Evolutionary conservation across 2,888 invertebrate species (phyloP).

Genomic region (Drosophila lacicola): DNA sequence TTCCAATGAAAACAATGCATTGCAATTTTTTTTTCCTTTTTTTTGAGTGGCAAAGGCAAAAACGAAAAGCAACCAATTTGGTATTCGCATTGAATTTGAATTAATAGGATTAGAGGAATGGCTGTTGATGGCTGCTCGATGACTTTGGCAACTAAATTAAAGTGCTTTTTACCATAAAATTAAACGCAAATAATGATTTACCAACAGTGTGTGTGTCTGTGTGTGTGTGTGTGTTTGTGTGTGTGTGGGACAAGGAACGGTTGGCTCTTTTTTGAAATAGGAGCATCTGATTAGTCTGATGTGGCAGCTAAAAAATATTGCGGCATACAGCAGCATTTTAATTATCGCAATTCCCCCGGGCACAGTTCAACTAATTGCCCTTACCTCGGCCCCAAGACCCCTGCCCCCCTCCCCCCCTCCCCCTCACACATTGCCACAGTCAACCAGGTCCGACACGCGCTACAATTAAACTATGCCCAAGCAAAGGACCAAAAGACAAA

Average conservation of each 20-base stretch:
- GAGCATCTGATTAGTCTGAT: conserved; percentile 75
- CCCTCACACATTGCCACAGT: not conserved
- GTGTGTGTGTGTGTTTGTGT: not conserved
- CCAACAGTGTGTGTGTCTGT: conserved; percentile 7
- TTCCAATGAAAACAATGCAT: conserved; percentile 71
- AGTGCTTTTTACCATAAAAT: conserved; percentile 79
- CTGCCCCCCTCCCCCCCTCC: not conserved
- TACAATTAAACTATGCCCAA: conserved; percentile 77
- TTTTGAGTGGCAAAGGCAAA: conserved; percentile 14
- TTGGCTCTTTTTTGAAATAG: conserved; percentile 65
- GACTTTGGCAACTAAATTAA: conserved; percentile 74
- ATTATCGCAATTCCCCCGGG: conserved; percentile 76
- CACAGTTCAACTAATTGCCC: conserved; percentile 76
- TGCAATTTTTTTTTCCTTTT: conserved; percentile 53
- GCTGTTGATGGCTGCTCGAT: conserved; percentile 55
- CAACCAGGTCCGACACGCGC: conserved; percentile 57
- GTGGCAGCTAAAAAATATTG: conserved; percentile 75
- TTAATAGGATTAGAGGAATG: conserved; percentile 73
- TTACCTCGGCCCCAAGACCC: conserved; percentile 22
- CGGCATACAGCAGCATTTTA: conserved; percentile 76
- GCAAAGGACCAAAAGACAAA: conserved; percentile 42
- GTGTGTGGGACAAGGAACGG: conserved; percentile 36
- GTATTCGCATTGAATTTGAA: conserved; percentile 70
- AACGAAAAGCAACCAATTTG: conserved; percentile 42
- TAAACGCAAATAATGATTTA: conserved; percentile 78